These are phyloP conservation scores for Sesamia inferens DNA, from an alignment of 2,888 invertebrate genomes.

Conservation along the genomic window DNA sequence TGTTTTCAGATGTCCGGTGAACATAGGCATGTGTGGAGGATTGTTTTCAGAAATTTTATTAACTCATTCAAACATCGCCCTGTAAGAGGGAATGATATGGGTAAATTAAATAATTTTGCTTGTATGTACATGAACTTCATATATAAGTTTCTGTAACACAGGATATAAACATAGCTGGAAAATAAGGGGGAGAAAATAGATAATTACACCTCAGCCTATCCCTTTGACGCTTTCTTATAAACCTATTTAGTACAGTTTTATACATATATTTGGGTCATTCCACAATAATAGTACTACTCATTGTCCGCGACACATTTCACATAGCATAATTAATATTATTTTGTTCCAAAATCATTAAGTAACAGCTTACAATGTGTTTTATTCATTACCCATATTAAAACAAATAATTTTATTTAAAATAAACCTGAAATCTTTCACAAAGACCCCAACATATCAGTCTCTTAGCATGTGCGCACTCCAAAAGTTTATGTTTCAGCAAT, in stretches of 20 bases:
- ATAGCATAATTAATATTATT: no score
- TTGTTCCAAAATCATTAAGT: no score
- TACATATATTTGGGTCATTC: no score
- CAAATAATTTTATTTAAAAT: no score
- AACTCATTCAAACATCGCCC: conserved; percentile 89
- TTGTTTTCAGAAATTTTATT: conserved; percentile 91
- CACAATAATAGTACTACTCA: no score
- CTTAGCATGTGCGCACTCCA: no score
- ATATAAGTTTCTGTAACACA: not conserved
- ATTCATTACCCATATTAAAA: no score
- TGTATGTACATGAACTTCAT: not conserved
- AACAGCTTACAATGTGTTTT: no score
- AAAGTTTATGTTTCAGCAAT: no score
- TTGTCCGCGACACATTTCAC: no score
- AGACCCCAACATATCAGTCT: no score
- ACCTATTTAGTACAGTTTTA: not conserved
- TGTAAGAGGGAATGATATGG: conserved; percentile 80
- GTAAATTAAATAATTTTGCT: conserved; percentile 64
- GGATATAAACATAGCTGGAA: not conserved
- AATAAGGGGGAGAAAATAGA: not conserved
- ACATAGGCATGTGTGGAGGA: conserved; percentile 79
- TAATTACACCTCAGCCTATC: not conserved
- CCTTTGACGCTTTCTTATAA: not conserved
- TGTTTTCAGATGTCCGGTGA: conserved; percentile 80
- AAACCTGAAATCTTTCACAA: no score